phyloP scores from a whole-genome alignment of 1,140 invertebrate genomes.

The Grapholita molesta region DNA sequence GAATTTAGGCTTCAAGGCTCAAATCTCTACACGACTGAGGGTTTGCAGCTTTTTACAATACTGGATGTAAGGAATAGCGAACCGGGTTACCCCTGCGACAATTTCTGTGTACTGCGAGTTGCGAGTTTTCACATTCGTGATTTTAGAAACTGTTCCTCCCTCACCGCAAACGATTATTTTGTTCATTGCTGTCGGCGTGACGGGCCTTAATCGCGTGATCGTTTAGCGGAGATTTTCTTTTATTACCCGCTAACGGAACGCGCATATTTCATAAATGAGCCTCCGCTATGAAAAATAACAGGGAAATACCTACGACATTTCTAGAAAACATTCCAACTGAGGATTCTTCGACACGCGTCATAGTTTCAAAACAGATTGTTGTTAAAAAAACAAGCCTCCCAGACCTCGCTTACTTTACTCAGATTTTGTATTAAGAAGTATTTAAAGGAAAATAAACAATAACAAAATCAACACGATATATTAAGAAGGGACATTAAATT shows the following conservation, averaged over 20 bases:
- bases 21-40: no score
- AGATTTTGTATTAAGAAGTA: background rate
- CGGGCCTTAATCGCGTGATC: conserved; percentile 37
- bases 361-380: background rate
- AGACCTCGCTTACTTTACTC: background rate
- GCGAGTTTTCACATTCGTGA: conserved; percentile 57
- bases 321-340: background rate
- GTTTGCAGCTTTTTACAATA: no score
- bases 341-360: background rate
- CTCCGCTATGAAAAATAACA: background rate
- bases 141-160: conserved; percentile 47
- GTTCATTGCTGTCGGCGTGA: conserved; percentile 39
- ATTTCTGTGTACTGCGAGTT: conserved; percentile 24
- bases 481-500: no score
- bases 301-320: background rate
- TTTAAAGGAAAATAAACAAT: no score
- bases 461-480: no score
- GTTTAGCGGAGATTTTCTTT: conserved; percentile 31
- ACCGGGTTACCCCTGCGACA: background rate
- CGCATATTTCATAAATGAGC: conserved; percentile 14
- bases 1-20: no score
- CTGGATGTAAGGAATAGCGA: no score
- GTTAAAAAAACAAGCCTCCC: background rate
- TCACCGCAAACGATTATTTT: conserved; percentile 61
- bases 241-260: conserved; percentile 12